Evolutionary conservation across 2,797 vertebrate genomes (phyloP), one percentile per base, ranked within the genome.

Genomic region (Esox masquinongy): DNA sequence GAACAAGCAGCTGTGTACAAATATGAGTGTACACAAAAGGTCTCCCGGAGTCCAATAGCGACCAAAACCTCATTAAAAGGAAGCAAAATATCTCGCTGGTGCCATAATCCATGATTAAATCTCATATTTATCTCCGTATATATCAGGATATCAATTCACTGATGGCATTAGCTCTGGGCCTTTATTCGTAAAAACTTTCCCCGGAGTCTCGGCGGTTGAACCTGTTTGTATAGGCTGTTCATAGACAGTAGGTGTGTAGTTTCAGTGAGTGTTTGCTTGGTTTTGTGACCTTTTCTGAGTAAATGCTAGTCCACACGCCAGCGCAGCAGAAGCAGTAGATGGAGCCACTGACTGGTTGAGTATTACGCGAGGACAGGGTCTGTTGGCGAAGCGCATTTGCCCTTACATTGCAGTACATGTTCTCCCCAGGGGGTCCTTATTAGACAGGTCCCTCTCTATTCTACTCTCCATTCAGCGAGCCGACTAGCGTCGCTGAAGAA

Each of bases 41-140:
- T 50, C 68, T 70, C 22, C 43, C 26, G 24, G 39, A 12, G 68
- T 43, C 39, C 68, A 49, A 36, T 14, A 50, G 4, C 2, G 43
- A 26, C 68, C 24, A 26, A 43, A 22, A 70, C 34, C 69, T 70
- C 47, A 70, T 70, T 70, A 70, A 26, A 24, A 16, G n/a, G 47
- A 39, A 29, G 69, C 24, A 8, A 49, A 15, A 26, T 70, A 47
- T 17, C 68, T 1, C 11, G n/a, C 11, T 4, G 9, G 14, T 5
- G 43, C 68, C 36, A 49, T 11, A 47, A 24, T 69, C 36, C 68
- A 24, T 43, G 26, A 67, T 36, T 67, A 67, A 67, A 67, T 14
- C 49, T 29, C 64, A 29, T 53, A 75, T 34, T 67, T 17, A 34
- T 29, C 64, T 67, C 31, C 56, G 11, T 61, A 74, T 39, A 69